A percentile compares a stretch with the other conserved stretches of the same genome.
phyloP scores from a whole-genome alignment of 2,113 vertebrate genomes.

The Anthoscopus minutus region DNA sequence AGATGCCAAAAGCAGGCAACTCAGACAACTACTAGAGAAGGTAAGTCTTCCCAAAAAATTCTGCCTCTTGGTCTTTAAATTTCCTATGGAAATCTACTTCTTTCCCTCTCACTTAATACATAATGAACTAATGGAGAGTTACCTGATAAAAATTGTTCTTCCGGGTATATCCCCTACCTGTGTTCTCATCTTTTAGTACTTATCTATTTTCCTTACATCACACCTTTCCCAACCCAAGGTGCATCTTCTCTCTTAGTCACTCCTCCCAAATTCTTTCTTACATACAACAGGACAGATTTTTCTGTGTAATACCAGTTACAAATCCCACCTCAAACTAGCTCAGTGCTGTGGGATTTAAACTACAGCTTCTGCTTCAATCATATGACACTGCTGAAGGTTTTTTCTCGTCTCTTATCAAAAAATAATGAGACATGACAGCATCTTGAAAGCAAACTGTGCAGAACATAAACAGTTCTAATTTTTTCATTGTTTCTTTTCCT shows the following conservation, averaged over 20 bases:
- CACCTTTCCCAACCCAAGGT: neutral
- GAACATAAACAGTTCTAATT: conserved; percentile 4
- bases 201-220: neutral
- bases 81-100: neutral
- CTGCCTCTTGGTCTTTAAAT: neutral
- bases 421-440: neutral
- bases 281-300: neutral
- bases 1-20: conserved; percentile 94
- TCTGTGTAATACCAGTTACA: neutral
- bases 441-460: neutral
- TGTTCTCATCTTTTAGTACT: neutral
- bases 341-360: neutral
- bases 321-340: neutral
- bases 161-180: neutral
- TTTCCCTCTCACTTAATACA: neutral
- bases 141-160: neutral
- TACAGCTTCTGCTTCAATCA: neutral
- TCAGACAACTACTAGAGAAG: conserved; percentile 96
- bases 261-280: neutral
- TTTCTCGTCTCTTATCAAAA: neutral
- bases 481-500: neutral
- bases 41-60: conserved; percentile 59
- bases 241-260: neutral
- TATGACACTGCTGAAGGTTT: neutral
- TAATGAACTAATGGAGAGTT: neutral